Evolutionary conservation across 1,140 invertebrate genomes (phyloP).

Genomic region (Sogatella furcifera): DNA sequence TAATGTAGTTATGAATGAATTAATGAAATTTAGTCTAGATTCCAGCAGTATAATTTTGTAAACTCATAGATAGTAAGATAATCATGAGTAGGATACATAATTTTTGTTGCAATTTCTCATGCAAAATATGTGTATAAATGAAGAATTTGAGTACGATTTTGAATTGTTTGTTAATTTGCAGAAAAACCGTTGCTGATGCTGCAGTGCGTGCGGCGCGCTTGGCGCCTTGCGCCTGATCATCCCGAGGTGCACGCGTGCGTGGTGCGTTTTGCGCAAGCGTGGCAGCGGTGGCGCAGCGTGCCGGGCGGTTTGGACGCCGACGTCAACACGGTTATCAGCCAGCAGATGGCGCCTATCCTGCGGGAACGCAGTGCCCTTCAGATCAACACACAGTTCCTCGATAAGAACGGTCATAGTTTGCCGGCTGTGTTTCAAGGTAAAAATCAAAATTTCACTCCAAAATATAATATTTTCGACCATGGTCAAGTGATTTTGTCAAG

Average conservation of each 20-base stretch:
- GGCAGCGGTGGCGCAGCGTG: conserved; percentile 15
- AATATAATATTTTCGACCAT: not conserved
- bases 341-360: conserved; percentile 56
- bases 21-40: no score
- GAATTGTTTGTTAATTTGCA: no score
- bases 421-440: conserved; percentile 60
- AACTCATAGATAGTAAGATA: no score
- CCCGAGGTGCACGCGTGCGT: conserved; percentile 76
- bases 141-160: no score
- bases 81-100: no score
- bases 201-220: conserved; percentile 80
- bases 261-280: conserved; percentile 39
- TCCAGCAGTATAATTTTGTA: no score
- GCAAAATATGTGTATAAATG: no score
- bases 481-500: not conserved
- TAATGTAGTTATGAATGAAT: no score
- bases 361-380: conserved; percentile 44
- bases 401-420: conserved; percentile 46
- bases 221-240: conserved; percentile 56
- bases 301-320: conserved; percentile 40
- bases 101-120: no score
- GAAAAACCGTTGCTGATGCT: conserved; percentile 76
- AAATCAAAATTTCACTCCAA: no score
- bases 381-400: conserved; percentile 60
- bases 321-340: conserved; percentile 62